Percentiles rank a stretch among this genome's conserved stretches.
Conservation (phyloP, 2,113 vertebrate genomes). For the Hepsetus odoe region DNA sequence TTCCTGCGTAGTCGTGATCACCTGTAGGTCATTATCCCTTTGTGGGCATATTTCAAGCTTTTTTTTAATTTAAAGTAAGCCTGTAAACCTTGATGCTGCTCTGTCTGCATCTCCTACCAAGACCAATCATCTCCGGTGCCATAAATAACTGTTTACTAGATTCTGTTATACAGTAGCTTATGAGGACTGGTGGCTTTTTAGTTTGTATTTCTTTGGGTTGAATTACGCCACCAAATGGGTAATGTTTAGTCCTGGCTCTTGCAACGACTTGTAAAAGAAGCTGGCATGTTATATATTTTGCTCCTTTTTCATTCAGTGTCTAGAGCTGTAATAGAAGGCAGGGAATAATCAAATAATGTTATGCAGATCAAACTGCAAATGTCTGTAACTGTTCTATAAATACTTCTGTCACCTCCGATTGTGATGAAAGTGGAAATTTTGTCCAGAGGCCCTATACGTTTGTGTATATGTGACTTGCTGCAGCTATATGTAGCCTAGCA, state of each 20-base stretch:
- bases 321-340: slow-evolving; percentile 18
- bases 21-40: slow-evolving; percentile 30
- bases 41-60: slow-evolving; percentile 25
- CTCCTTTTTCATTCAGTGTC: slow-evolving; percentile 3
- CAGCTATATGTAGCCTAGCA: background rate
- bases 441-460: background rate
- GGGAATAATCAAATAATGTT: slow-evolving; percentile 18
- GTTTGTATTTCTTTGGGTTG: slow-evolving; percentile 4
- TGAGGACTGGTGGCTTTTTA: slow-evolving; percentile 23
- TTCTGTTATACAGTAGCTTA: slow-evolving; percentile 14
- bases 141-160: slow-evolving; percentile 42
- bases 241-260: background rate
- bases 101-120: slow-evolving; percentile 31
- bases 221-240: slow-evolving; percentile 21
- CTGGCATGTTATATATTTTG: background rate
- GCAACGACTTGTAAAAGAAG: slow-evolving; percentile 16
- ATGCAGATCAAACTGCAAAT: slow-evolving; percentile 15
- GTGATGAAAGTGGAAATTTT: slow-evolving; percentile 15
- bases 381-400: slow-evolving; percentile 24
- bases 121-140: slow-evolving; percentile 52
- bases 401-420: slow-evolving; percentile 19
- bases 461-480: slow-evolving; percentile 1
- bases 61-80: background rate
- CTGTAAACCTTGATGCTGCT: slow-evolving; percentile 30
- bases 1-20: slow-evolving; percentile 42